phyloP scores from a whole-genome alignment of 1,140 invertebrate genomes.

The Tenebrio molitor region DNA sequence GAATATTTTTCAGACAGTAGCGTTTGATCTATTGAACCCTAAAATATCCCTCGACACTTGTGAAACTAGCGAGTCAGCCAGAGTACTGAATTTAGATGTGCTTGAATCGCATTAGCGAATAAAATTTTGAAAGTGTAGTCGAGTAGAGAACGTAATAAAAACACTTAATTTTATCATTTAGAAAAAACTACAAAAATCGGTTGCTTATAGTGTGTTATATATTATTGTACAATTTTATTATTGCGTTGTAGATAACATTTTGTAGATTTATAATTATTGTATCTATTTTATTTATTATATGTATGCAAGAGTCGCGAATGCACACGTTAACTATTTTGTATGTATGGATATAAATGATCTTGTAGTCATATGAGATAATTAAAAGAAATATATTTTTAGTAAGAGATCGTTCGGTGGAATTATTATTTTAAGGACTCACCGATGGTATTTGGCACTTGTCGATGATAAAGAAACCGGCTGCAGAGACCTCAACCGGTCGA shows the following conservation, averaged over 20 bases:
- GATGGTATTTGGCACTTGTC: constrained; percentile 51
- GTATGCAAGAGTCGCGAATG: constrained; percentile 6
- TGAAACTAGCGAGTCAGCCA: too few relatives aligned
- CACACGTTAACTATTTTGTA: not conserved
- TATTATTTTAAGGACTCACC: constrained; percentile 44
- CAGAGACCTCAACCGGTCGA: constrained; percentile 50
- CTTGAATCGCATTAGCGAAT: too few relatives aligned
- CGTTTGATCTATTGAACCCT: too few relatives aligned
- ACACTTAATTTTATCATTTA: too few relatives aligned
- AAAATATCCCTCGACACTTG: too few relatives aligned
- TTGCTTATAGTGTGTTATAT: too few relatives aligned
- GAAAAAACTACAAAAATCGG: too few relatives aligned
- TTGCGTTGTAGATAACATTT: constrained; percentile 6
- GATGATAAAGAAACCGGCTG: constrained; percentile 52
- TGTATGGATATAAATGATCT: not conserved
- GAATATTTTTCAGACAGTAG: too few relatives aligned
- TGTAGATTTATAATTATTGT: constrained; percentile 12
- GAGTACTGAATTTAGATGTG: too few relatives aligned
- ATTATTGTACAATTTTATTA: too few relatives aligned
- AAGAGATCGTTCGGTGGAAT: not conserved
- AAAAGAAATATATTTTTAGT: constrained; percentile 27
- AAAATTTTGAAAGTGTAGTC: too few relatives aligned
- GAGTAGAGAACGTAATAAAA: too few relatives aligned
- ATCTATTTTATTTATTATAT: constrained; percentile 42
- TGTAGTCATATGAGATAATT: not conserved